phyloP scores from a whole-genome alignment of 2,113 vertebrate genomes.

The Megaceryle maxima region DNA sequence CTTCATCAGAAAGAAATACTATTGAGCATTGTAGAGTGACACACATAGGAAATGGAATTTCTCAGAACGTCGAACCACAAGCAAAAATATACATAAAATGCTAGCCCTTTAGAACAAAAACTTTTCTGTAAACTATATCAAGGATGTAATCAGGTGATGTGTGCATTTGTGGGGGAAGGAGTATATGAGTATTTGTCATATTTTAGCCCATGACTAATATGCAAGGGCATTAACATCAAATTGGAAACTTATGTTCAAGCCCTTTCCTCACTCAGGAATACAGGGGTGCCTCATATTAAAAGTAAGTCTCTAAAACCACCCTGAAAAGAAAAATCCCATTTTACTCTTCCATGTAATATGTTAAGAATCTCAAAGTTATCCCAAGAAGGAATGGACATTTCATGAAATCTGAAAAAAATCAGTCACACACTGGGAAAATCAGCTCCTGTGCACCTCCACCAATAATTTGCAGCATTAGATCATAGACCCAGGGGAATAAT shows the following conservation, averaged over 20 bases:
- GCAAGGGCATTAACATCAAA: neutral
- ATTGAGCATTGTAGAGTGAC: neutral
- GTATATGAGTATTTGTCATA: neutral
- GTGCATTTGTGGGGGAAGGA: neutral
- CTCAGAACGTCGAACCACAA: neutral
- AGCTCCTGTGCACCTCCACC: neutral
- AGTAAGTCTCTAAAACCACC: neutral
- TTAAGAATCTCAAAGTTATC: neutral
- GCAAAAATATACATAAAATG: neutral
- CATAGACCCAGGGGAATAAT: neutral
- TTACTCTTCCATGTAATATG: neutral
- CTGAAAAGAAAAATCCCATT: neutral
- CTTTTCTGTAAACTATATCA: neutral
- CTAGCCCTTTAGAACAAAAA: neutral
- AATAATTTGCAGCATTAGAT: neutral
- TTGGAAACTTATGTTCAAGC: neutral
- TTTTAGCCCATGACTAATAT: neutral
- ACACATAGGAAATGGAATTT: neutral
- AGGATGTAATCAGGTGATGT: neutral
- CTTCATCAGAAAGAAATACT: neutral
- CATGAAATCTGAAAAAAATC: neutral
- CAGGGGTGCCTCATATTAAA: neutral
- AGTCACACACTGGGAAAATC: neutral
- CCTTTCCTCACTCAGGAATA: neutral
- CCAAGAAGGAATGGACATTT: neutral